phyloP scores from a whole-genome alignment of 2,888 invertebrate genomes.

The Andrena minutula region DNA sequence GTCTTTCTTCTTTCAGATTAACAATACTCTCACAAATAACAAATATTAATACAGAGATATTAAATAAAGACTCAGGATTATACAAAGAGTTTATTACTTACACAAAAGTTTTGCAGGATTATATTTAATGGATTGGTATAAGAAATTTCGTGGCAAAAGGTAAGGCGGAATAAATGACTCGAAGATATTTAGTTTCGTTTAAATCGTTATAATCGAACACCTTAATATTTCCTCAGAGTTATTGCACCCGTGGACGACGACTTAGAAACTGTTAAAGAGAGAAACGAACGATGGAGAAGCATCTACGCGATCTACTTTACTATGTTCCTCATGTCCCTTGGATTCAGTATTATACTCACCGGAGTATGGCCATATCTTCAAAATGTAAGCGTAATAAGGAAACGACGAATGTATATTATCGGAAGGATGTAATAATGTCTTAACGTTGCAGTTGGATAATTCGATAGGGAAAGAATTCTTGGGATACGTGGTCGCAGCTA shows the following conservation, averaged over 20 bases:
- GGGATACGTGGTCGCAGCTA: conserved; percentile 94
- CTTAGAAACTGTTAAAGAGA: conserved; percentile 90
- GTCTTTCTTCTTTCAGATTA: conserved; percentile 10
- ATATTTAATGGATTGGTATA: conserved; percentile 62
- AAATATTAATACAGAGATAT: neutral
- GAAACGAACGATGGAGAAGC: conserved; percentile 91
- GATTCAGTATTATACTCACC: conserved; percentile 94
- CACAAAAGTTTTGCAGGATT: neutral
- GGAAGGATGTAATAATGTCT: conserved; percentile 4
- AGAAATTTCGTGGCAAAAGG: conserved; percentile 55
- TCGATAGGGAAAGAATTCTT: conserved; percentile 93
- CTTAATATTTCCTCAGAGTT: conserved; percentile 33
- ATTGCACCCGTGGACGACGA: conserved; percentile 80
- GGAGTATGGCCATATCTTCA: conserved; percentile 95
- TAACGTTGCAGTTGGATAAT: conserved; percentile 90
- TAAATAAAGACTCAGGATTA: neutral
- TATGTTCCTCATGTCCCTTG: conserved; percentile 95
- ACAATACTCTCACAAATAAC: neutral
- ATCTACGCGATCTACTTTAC: conserved; percentile 94
- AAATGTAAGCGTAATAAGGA: conserved; percentile 87
- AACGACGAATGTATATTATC: neutral
- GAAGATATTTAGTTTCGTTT: neutral
- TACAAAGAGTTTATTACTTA: neutral
- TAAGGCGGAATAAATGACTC: conserved; percentile 20
- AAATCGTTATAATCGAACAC: neutral